Base-by-base conservation (phyloP, 2,888 invertebrate genomes). In the Craniophora ligustri region DNA sequence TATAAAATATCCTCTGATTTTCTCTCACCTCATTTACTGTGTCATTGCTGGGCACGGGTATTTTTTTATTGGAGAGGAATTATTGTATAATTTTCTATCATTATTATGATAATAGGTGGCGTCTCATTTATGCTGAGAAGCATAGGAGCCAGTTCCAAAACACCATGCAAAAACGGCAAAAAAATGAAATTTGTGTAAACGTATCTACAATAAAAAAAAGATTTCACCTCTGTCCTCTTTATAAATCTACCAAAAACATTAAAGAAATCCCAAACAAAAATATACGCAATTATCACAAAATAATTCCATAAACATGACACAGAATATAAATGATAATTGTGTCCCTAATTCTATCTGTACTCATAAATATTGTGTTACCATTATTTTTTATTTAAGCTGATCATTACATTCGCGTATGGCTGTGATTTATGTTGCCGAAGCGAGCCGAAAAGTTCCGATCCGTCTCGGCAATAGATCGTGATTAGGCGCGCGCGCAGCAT, bases 401-500 rank as follows among this genome's bases (percentile, higher is more conserved):
- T 79, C 78, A 80, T 83, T 79, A 79, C 74, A 83, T 82, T 84
- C 79, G 82, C 81, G 69, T 82, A 81, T 66, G 63, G 58, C 62
- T 41, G 79, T 84, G 84, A 87, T 86, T 86, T 86, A 85, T 80
- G 73, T 72, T 49, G 66, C 51, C 63, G 62, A 60, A 50, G 59
- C 58, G 66, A 63, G 47, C 67, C 64, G 70, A 73, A 66, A 65
- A 59, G 68, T 71, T 66, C 56, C 70, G 74, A 59, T 66, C 65
- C 59, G 72, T 68, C 69, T 59, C 67, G 72, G 73, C 74, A 72
- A 72, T 75, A 79, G 77, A 76, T 79, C 79, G 83, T 82, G 79
- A 83, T 82, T 78, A 79, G 76, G 69, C 76, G 72, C 80, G 72
- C 66, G 75, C 79, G 72, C 85, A 81, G 86, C 85, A 75, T 81